These are phyloP conservation scores for Macrochelys suwanniensis DNA, from an alignment of 2,797 vertebrate species.

Conservation along the genomic window DNA sequence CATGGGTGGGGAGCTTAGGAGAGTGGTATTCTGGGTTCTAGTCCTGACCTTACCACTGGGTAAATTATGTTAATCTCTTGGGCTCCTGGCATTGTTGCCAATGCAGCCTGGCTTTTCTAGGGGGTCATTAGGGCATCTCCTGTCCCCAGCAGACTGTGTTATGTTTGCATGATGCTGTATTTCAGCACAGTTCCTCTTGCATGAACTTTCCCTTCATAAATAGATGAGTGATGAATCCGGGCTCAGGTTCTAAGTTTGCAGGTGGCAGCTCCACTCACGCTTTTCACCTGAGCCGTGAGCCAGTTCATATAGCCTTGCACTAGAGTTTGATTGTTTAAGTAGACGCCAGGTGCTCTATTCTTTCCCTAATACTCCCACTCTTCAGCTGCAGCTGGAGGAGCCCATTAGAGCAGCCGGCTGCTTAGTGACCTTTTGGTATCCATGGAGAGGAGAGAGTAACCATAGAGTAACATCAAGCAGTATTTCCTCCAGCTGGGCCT, in stretches of 20 bases:
- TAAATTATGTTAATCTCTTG: background rate
- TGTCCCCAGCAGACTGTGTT: accelerated
- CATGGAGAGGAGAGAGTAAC: background rate
- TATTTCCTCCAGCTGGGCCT: background rate
- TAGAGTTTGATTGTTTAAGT: background rate
- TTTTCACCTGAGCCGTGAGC: constrained; percentile 58
- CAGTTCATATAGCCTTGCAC: constrained; percentile 35
- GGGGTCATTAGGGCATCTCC: accelerated
- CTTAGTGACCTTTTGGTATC: accelerated
- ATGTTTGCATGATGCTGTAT: constrained; percentile 45
- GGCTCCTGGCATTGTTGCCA: background rate
- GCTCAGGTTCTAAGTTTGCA: constrained; percentile 32
- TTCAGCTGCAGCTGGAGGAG: background rate
- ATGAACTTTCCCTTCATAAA: constrained; percentile 31
- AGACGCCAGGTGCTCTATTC: background rate
- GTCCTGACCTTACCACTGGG: background rate
- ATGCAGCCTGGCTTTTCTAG: background rate
- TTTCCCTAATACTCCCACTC: background rate
- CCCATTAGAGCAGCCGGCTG: background rate
- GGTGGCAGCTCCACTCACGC: background rate
- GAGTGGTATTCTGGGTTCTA: background rate
- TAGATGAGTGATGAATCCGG: background rate
- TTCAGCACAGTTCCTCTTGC: constrained; percentile 51
- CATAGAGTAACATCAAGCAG: background rate
- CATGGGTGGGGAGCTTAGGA: background rate